Conservation (phyloP, 1,140 invertebrate species). For the Adelges cooleyi region DNA sequence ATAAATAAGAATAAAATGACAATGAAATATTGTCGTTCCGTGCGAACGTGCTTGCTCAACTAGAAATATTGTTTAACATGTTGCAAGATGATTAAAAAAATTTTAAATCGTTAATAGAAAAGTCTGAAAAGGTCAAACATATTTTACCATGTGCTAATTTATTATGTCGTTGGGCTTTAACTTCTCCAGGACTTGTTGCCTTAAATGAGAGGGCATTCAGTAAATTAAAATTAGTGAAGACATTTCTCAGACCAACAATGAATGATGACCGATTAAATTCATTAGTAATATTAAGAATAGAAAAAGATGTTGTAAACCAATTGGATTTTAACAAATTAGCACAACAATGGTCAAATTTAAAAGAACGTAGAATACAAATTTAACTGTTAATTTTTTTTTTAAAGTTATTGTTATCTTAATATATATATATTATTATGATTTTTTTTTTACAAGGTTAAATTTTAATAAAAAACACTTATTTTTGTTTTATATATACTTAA, state of each 20-base stretch:
- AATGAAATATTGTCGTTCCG: neutral
- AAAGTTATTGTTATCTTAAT: neutral
- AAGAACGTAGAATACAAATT: neutral
- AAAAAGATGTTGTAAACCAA: neutral
- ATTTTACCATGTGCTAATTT: neutral
- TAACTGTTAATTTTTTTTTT: no score
- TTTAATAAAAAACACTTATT: neutral
- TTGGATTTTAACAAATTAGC: neutral
- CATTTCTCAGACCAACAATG: neutral
- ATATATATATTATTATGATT: no score
- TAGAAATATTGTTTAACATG: conserved; percentile 3
- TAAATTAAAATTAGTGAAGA: conserved; percentile 8
- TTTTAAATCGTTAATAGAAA: conserved; percentile 1
- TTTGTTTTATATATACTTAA: neutral
- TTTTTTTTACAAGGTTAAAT: neutral
- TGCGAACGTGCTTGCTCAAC: neutral
- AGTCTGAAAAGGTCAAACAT: neutral
- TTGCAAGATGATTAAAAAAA: neutral
- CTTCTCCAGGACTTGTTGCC: neutral
- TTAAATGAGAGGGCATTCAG: conserved; percentile 1
- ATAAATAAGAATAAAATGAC: neutral
- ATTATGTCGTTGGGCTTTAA: neutral
- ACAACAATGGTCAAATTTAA: neutral
- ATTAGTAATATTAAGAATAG: neutral
- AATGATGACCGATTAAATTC: neutral